phyloP scores from a whole-genome alignment of 2,113 vertebrate genomes.

The Colistium nudipinnis region DNA sequence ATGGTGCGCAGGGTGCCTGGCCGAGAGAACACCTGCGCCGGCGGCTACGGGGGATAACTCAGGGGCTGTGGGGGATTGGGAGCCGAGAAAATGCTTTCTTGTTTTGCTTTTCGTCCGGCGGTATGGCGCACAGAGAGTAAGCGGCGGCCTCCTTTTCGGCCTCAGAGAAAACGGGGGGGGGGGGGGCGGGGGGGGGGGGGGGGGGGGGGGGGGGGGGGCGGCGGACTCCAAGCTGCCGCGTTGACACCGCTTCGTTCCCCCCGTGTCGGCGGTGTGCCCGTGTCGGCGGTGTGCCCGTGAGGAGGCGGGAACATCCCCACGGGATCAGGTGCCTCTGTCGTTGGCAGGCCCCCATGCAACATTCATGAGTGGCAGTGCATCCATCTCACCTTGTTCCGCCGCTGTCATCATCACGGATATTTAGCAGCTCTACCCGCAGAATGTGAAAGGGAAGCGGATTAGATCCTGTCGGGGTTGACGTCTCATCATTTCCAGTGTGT shows the following conservation, averaged over 20 bases:
- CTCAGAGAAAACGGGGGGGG: neutral
- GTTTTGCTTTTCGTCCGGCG: neutral
- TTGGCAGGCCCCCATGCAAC: constrained; percentile 35
- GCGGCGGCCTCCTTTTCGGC: constrained; percentile 4
- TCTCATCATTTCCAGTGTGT: neutral
- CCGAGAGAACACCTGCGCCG: constrained; percentile 56
- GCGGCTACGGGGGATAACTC: constrained; percentile 23
- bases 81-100: constrained; percentile 10
- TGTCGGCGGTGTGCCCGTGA: constrained; percentile 19
- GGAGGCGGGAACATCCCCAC: constrained; percentile 20
- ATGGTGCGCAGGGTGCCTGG: constrained; percentile 26
- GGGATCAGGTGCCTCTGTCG: constrained; percentile 27
- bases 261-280: constrained; percentile 19
- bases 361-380: constrained; percentile 33
- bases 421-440: constrained; percentile 23
- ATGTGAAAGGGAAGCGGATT: neutral
- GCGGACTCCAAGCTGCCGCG: constrained; percentile 31
- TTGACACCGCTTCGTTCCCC: constrained; percentile 34
- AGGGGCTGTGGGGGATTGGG: constrained; percentile 4
- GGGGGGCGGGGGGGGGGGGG: neutral
- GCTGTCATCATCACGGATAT: constrained; percentile 28
- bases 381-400: constrained; percentile 19
- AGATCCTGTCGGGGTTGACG: neutral
- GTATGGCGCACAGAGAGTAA: constrained; percentile 10
- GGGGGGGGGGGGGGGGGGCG: neutral